phyloP scores from a whole-genome alignment of 2,888 invertebrate genomes.

The Drosophila tripunctata region DNA sequence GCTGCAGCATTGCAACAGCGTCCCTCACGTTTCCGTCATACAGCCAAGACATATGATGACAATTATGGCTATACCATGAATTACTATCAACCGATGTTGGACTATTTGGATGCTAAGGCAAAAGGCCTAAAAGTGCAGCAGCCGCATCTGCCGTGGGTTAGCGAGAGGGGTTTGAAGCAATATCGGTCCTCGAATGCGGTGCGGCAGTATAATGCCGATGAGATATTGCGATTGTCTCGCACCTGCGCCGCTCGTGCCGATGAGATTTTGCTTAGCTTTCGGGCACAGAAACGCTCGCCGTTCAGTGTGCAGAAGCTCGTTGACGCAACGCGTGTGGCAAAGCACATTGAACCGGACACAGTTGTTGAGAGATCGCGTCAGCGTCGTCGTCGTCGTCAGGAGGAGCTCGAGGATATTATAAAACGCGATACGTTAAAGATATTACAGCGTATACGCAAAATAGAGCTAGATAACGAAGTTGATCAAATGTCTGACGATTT shows the following conservation, averaged over 20 bases:
- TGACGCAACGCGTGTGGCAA: constrained; percentile 85
- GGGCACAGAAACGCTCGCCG: constrained; percentile 83
- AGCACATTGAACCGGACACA: constrained; percentile 84
- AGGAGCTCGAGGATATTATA: constrained; percentile 87
- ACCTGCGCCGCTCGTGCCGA: constrained; percentile 89
- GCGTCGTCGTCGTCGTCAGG: constrained; percentile 84
- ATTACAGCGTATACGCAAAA: constrained; percentile 81
- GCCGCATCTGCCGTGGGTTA: constrained; percentile 90
- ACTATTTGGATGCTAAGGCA: constrained; percentile 90
- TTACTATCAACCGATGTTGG: constrained; percentile 94
- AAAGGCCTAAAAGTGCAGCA: constrained; percentile 82
- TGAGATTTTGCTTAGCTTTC: constrained; percentile 86
- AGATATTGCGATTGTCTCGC: constrained; percentile 88
- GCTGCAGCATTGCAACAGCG: constrained; percentile 82
- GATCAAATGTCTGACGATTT: constrained; percentile 85
- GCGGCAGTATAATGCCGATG: constrained; percentile 88
- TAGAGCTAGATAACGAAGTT: constrained; percentile 85
- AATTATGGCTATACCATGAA: constrained; percentile 94
- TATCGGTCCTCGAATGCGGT: constrained; percentile 88
- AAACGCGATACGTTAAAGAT: constrained; percentile 83
- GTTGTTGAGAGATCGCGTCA: constrained; percentile 84
- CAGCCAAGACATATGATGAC: constrained; percentile 89
- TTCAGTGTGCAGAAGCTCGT: constrained; percentile 85
- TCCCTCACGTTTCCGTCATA: constrained; percentile 80
- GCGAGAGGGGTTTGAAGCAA: constrained; percentile 88